Percentiles rank a stretch among this genome's conserved stretches.
phyloP scores from a whole-genome alignment of 2,888 invertebrate species.

The Psylliodes chrysocephalus region DNA sequence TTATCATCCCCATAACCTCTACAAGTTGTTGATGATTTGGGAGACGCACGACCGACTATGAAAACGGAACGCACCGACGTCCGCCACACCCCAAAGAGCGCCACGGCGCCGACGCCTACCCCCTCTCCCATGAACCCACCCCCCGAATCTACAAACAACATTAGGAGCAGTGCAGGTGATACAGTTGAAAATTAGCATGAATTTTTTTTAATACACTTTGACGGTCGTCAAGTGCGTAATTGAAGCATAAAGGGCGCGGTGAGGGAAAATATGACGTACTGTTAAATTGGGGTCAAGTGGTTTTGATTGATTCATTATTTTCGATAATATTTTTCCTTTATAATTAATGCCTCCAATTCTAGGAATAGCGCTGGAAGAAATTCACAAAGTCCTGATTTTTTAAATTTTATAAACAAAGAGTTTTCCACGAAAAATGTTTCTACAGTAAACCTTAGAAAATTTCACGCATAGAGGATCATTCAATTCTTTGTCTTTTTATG shows the following conservation, averaged over 20 bases:
- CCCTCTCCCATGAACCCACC: conserved; percentile 44
- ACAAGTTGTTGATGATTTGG: conserved; percentile 31
- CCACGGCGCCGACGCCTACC: conserved; percentile 60
- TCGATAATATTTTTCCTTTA: too few relatives aligned
- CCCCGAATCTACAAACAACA: conserved; percentile 45
- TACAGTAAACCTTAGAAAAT: too few relatives aligned
- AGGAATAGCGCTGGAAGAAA: too few relatives aligned
- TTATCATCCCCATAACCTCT: conserved; percentile 21
- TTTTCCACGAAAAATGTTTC: too few relatives aligned
- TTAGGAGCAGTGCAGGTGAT: conserved; percentile 49
- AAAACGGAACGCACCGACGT: conserved; percentile 57
- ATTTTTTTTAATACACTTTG: conserved; percentile 36
- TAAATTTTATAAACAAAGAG: too few relatives aligned
- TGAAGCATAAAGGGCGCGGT: conserved; percentile 22
- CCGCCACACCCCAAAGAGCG: conserved; percentile 62
- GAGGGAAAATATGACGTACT: not conserved
- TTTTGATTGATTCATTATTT: conserved; percentile 19
- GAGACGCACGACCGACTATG: conserved; percentile 61
- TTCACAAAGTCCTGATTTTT: too few relatives aligned
- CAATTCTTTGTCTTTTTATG: too few relatives aligned
- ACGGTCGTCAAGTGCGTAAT: conserved; percentile 29
- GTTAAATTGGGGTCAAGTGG: conserved; percentile 16
- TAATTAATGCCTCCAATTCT: too few relatives aligned
- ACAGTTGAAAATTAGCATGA: conserved; percentile 41
- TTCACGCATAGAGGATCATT: too few relatives aligned